Conservation (phyloP, 2,888 invertebrate genomes). For the Latrodectus elegans region DNA sequence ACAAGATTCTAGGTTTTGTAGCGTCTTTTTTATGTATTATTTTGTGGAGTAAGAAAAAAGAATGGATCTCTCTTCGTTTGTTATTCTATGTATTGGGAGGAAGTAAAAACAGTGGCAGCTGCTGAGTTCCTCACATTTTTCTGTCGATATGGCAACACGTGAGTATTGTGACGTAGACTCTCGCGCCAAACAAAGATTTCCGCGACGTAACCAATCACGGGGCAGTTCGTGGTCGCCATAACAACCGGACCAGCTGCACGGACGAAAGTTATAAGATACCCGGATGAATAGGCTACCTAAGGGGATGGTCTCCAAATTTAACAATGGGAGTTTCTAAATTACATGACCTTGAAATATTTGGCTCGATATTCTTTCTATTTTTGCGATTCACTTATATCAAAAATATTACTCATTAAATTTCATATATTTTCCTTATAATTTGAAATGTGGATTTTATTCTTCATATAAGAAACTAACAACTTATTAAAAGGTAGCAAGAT, state of each 20-base stretch:
- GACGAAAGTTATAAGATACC: constrained; percentile 51
- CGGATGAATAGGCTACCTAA: constrained; percentile 58
- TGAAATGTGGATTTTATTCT: too few species aligned
- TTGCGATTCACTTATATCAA: too few species aligned
- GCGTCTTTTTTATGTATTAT: constrained; percentile 33
- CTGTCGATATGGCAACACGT: constrained; percentile 69
- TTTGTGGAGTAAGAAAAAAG: constrained; percentile 14
- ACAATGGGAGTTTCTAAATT: too few species aligned
- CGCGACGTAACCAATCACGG: constrained; percentile 56
- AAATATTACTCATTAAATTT: too few species aligned
- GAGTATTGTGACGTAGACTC: constrained; percentile 60
- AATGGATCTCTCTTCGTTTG: constrained; percentile 39
- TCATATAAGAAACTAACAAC: too few species aligned
- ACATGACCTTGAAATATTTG: too few species aligned
- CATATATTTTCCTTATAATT: too few species aligned
- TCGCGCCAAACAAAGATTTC: constrained; percentile 65
- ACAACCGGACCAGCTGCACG: constrained; percentile 65
- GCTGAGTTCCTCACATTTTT: constrained; percentile 52
- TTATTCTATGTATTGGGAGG: constrained; percentile 57
- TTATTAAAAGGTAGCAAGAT: too few species aligned
- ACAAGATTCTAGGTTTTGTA: constrained; percentile 64
- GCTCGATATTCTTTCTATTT: too few species aligned
- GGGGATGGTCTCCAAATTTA: constrained; percentile 39
- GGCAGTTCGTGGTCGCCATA: constrained; percentile 67
- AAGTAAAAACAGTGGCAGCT: constrained; percentile 68